These are phyloP conservation scores for Hesperia comma DNA, from an alignment of 2,888 invertebrate species.

Conservation along the genomic window DNA sequence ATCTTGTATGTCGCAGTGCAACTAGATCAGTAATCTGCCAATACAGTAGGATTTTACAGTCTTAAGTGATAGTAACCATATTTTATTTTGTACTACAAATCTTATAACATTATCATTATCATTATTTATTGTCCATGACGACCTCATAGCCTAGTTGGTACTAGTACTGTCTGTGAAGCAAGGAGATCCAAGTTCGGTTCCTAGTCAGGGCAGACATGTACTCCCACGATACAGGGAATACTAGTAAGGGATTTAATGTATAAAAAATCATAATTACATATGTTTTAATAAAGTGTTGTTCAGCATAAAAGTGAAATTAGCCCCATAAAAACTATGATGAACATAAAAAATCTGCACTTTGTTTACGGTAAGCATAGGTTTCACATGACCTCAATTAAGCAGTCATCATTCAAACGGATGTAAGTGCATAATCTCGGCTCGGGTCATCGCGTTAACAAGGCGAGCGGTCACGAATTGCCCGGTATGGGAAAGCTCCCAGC, in stretches of 20 bases:
- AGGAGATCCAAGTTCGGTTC: too few relatives aligned
- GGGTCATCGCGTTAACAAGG: slow-evolving; percentile 80
- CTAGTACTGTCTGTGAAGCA: too few relatives aligned
- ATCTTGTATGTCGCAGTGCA: neutral
- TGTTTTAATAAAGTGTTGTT: too few relatives aligned
- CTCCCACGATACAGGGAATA: too few relatives aligned
- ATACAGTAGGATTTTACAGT: neutral
- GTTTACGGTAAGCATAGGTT: slow-evolving; percentile 30
- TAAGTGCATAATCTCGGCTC: slow-evolving; percentile 78
- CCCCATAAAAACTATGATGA: neutral
- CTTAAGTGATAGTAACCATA: too few relatives aligned
- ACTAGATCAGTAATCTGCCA: neutral
- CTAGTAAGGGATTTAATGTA: too few relatives aligned
- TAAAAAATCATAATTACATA: too few relatives aligned
- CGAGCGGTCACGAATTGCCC: slow-evolving; percentile 80
- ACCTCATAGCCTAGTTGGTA: too few relatives aligned
- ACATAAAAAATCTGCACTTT: slow-evolving; percentile 29
- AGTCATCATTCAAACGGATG: slow-evolving; percentile 79
- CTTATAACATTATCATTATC: too few relatives aligned
- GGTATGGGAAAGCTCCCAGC: slow-evolving; percentile 82
- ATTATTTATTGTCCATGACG: too few relatives aligned
- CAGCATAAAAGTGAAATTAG: neutral
- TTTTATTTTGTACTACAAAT: too few relatives aligned
- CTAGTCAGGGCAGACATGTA: too few relatives aligned
- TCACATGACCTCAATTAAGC: slow-evolving; percentile 73